Evolutionary conservation across 2,888 invertebrate species (phyloP).

Genomic region (Polydesmus complanatus): DNA sequence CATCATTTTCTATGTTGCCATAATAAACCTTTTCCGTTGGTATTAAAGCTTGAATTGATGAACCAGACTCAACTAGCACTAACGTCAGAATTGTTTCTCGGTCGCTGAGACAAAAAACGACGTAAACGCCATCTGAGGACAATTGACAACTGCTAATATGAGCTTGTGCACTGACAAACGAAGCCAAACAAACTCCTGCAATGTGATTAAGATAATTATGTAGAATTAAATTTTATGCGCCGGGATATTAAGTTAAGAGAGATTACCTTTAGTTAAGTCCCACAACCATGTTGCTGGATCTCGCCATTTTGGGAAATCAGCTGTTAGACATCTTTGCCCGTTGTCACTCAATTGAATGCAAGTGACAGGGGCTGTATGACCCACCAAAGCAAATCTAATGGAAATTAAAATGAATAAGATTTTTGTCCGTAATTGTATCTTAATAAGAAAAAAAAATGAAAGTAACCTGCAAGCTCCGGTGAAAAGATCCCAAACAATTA

Average conservation of each 20-base stretch:
- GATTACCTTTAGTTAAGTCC: slow-evolving; percentile 60
- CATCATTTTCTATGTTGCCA: slow-evolving; percentile 14
- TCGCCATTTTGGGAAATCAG: slow-evolving; percentile 48
- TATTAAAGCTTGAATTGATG: slow-evolving; percentile 8
- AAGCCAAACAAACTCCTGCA: slow-evolving; percentile 58
- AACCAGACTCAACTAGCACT: slow-evolving; percentile 28
- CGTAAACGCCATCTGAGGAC: slow-evolving; percentile 52
- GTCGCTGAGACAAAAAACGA: slow-evolving; percentile 55
- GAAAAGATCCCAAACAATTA: slow-evolving; percentile 72
- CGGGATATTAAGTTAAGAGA: background rate
- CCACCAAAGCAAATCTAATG: slow-evolving; percentile 48
- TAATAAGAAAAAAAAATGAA: no score
- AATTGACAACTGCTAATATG: slow-evolving; percentile 63
- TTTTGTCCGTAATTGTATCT: no score
- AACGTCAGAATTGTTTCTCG: slow-evolving; percentile 50
- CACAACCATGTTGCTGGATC: slow-evolving; percentile 66
- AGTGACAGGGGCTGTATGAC: slow-evolving; percentile 65
- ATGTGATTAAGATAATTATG: slow-evolving; percentile 15
- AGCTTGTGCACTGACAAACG: slow-evolving; percentile 55
- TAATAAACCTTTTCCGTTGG: slow-evolving; percentile 9
- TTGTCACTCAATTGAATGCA: slow-evolving; percentile 55
- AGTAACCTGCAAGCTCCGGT: slow-evolving; percentile 46
- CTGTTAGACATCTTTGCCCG: slow-evolving; percentile 58
- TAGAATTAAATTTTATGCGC: background rate
- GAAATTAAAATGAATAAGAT: background rate